Conservation (phyloP, 2,113 vertebrate genomes). For the Aplodontia rufa region DNA sequence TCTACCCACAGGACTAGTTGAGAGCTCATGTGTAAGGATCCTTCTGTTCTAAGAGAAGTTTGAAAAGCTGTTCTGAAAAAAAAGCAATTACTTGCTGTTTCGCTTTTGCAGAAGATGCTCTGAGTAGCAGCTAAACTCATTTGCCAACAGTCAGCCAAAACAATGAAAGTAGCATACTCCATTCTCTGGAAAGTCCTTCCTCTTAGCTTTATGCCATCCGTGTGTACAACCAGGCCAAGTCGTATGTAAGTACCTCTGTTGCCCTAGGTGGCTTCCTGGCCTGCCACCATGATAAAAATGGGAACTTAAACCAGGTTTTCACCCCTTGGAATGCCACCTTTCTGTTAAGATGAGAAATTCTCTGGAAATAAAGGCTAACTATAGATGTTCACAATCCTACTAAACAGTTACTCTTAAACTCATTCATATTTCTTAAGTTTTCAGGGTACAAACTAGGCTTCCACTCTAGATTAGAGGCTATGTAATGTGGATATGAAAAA, state of each 20-base stretch:
- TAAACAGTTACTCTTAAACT: neutral
- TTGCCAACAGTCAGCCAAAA: neutral
- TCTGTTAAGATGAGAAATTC: neutral
- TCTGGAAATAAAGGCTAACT: neutral
- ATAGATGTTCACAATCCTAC: neutral
- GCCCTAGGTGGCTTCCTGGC: neutral
- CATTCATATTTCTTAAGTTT: slow-evolving; percentile 12
- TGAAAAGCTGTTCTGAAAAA: neutral
- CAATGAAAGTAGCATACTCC: neutral
- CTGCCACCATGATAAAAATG: neutral
- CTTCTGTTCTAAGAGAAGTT: slow-evolving; percentile 26
- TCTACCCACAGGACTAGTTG: neutral
- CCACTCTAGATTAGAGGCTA: neutral
- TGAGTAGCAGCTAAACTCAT: neutral
- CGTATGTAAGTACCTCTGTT: neutral
- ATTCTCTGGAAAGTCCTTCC: neutral
- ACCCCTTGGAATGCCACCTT: neutral
- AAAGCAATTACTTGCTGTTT: slow-evolving; percentile 30
- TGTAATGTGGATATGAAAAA: neutral
- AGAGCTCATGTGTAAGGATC: neutral
- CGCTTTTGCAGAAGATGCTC: slow-evolving; percentile 22
- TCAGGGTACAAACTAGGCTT: neutral
- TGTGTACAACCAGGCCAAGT: neutral
- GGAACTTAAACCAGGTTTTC: neutral
- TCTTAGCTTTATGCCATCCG: neutral